Conservation (phyloP, 2,797 vertebrate genomes). For the Naso thynnoides region DNA sequence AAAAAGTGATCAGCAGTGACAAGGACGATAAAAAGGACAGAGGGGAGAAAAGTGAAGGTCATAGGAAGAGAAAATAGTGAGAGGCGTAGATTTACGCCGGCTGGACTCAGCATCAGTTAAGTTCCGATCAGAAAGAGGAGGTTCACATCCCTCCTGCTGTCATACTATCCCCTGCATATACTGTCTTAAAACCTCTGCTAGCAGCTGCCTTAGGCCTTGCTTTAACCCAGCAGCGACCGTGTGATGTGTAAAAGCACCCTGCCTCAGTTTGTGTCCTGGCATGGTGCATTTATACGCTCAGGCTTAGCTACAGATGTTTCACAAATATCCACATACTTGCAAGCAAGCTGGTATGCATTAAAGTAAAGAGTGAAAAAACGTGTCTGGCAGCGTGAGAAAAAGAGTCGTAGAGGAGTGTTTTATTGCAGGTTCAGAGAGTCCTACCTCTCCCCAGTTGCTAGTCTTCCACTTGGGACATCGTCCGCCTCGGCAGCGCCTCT, state of each 20-base stretch:
- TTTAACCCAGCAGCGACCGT: slow-evolving; percentile 23
- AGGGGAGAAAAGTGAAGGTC: slow-evolving; percentile 37
- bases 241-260: slow-evolving; percentile 52
- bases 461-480: slow-evolving; percentile 95
- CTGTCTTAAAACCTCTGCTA: slow-evolving; percentile 7
- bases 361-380: slow-evolving; percentile 19
- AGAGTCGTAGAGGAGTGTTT: slow-evolving; percentile 35
- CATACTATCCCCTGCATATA: not conserved
- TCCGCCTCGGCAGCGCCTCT: slow-evolving; percentile 91
- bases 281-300: slow-evolving; percentile 36
- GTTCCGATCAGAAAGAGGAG: slow-evolving; percentile 39
- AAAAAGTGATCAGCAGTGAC: slow-evolving; percentile 18
- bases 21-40: slow-evolving; percentile 49
- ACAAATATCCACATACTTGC: slow-evolving; percentile 47
- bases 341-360: slow-evolving; percentile 63
- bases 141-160: slow-evolving; percentile 33
- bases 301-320: slow-evolving; percentile 57
- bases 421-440: slow-evolving; percentile 39
- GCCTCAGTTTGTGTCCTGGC: slow-evolving; percentile 52
- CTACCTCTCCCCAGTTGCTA: slow-evolving; percentile 95
- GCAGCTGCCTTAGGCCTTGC: slow-evolving; percentile 22
- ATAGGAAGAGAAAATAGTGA: slow-evolving; percentile 40
- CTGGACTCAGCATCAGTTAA: slow-evolving; percentile 30
- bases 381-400: slow-evolving; percentile 59
- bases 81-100: slow-evolving; percentile 35